Percentiles rank a stretch among this genome's conserved stretches.
phyloP scores from a whole-genome alignment of 1,140 invertebrate species.

The Tribolium castaneum region DNA sequence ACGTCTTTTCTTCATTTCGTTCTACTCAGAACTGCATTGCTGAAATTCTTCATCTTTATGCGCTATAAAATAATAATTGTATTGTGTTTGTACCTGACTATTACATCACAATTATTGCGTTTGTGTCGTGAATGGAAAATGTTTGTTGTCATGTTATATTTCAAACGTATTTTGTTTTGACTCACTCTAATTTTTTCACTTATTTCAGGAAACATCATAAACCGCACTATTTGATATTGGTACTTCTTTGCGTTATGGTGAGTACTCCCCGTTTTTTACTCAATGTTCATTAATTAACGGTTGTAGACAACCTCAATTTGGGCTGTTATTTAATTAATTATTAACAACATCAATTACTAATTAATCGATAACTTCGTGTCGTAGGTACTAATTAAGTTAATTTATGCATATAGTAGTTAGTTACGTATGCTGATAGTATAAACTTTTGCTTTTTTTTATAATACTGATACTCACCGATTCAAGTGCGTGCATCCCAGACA shows the following conservation, averaged over 20 bases:
- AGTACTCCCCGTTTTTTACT: not conserved
- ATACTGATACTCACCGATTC: too few species aligned
- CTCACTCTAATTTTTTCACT: not conserved
- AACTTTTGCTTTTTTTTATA: too few species aligned
- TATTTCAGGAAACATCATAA: constrained; percentile 36
- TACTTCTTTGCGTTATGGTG: constrained; percentile 28
- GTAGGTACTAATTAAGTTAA: too few species aligned
- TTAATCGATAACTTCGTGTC: too few species aligned
- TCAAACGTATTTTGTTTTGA: not conserved
- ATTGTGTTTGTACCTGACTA: constrained; percentile 11
- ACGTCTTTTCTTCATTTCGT: constrained; percentile 11
- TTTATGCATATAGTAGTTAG: too few species aligned
- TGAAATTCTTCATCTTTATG: constrained; percentile 27
- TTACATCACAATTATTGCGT: constrained; percentile 30
- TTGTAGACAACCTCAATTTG: not conserved
- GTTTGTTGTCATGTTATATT: constrained; percentile 12
- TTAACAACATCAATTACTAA: too few species aligned
- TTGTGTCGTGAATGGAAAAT: constrained; percentile 8
- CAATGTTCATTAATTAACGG: not conserved
- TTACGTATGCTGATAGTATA: too few species aligned
- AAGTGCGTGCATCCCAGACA: too few species aligned
- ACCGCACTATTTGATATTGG: not conserved
- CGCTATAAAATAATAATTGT: constrained; percentile 12
- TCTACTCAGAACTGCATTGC: not conserved
- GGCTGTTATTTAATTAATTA: too few species aligned